Evolutionary conservation across 2,888 invertebrate genomes (phyloP).

Genomic region (Matsumyia berberina): DNA sequence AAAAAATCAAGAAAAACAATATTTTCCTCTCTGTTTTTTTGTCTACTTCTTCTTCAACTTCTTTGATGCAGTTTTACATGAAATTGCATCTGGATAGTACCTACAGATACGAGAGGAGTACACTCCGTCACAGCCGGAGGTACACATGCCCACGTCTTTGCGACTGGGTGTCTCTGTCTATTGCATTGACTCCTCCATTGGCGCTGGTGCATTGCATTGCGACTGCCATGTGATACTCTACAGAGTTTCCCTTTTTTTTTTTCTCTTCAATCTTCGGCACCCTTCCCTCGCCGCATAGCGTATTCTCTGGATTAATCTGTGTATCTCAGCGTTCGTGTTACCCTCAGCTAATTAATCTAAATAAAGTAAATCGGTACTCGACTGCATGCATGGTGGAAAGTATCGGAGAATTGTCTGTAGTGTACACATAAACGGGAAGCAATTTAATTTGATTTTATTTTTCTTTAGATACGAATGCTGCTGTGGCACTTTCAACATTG

Average conservation of each 20-base stretch:
- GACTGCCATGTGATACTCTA: slow-evolving; percentile 43
- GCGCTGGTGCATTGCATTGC: slow-evolving; percentile 24
- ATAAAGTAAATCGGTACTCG: slow-evolving; percentile 75
- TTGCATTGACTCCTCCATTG: slow-evolving; percentile 5
- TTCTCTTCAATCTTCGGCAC: slow-evolving; percentile 5
- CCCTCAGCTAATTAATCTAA: slow-evolving; percentile 76
- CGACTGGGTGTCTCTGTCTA: slow-evolving; percentile 26
- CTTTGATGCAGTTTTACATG: slow-evolving; percentile 60
- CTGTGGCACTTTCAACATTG: background rate
- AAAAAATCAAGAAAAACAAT: slow-evolving; percentile 5
- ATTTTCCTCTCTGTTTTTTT: slow-evolving; percentile 19
- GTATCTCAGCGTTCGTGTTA: slow-evolving; percentile 63
- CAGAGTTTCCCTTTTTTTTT: slow-evolving; percentile 54
- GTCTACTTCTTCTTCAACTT: slow-evolving; percentile 44
- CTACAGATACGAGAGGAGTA: slow-evolving; percentile 31
- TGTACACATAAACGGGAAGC: slow-evolving; percentile 74
- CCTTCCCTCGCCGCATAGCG: background rate
- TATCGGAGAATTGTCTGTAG: slow-evolving; percentile 39
- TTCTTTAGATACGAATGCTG: slow-evolving; percentile 11
- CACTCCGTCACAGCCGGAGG: slow-evolving; percentile 51
- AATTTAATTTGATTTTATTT: slow-evolving; percentile 67
- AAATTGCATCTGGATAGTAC: slow-evolving; percentile 62
- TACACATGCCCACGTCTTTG: slow-evolving; percentile 41
- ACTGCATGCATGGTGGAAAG: slow-evolving; percentile 40
- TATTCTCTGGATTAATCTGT: slow-evolving; percentile 61